Evolutionary conservation across 2,797 vertebrate species (phyloP).

Genomic region (Helicolenus hilgendorfi): DNA sequence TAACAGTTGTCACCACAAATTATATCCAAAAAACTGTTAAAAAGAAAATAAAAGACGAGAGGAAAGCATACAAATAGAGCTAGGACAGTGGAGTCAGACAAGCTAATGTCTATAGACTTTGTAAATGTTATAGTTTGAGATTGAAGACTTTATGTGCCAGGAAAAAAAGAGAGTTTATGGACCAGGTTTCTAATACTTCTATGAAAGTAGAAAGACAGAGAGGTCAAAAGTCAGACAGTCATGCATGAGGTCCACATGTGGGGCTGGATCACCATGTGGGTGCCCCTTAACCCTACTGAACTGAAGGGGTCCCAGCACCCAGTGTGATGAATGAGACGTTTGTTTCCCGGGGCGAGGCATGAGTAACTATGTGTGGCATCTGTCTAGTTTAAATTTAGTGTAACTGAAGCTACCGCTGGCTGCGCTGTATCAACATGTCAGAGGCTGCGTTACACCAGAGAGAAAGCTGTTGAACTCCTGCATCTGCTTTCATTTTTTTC

Average conservation of each 20-base stretch:
- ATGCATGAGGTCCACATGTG: conserved; percentile 75
- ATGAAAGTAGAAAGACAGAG: conserved; percentile 44
- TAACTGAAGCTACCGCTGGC: conserved; percentile 90
- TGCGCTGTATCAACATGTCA: conserved; percentile 87
- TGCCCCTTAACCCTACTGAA: conserved; percentile 78
- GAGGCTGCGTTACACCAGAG: conserved; percentile 76
- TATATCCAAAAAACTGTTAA: background rate
- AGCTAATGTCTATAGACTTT: background rate
- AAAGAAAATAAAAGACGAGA: background rate
- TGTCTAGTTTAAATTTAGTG: conserved; percentile 94
- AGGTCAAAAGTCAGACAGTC: conserved; percentile 63
- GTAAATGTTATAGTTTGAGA: background rate
- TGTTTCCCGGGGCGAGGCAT: conserved; percentile 90
- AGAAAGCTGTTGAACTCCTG: conserved; percentile 82
- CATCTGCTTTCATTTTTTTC: conserved; percentile 61
- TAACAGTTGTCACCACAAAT: background rate
- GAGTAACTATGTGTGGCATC: conserved; percentile 92
- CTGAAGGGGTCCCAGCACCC: conserved; percentile 69
- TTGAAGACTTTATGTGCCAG: background rate
- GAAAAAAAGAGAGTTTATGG: background rate
- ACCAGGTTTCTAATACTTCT: conserved; percentile 4
- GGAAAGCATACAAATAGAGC: background rate
- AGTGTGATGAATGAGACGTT: conserved; percentile 87
- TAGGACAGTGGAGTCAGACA: background rate
- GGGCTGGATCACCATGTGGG: conserved; percentile 59